Evolutionary conservation across 2,797 vertebrate species (phyloP).

Genomic region (Chelidonichthys spinosus): DNA sequence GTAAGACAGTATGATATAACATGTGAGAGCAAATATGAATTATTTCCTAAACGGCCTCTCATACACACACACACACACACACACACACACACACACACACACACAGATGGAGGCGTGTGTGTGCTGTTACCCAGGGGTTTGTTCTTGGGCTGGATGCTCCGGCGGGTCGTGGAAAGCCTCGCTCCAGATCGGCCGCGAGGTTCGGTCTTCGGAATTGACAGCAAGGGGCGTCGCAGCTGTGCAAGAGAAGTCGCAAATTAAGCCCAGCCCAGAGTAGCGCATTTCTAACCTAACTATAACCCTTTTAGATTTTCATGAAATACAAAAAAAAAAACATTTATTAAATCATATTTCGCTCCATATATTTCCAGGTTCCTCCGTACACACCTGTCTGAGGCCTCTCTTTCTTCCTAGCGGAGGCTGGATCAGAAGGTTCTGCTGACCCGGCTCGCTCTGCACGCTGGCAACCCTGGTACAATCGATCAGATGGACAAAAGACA

Average conservation of each 20-base stretch:
- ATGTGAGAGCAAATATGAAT: too few species aligned
- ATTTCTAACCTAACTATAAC: too few species aligned
- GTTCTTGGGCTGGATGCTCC: slow-evolving; percentile 96
- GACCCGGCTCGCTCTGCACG: slow-evolving; percentile 97
- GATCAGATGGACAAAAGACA: slow-evolving; percentile 23
- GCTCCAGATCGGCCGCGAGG: slow-evolving; percentile 89
- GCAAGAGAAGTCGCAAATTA: slow-evolving; percentile 20
- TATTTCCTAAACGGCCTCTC: too few species aligned
- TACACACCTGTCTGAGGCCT: slow-evolving; percentile 92
- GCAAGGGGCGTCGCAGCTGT: slow-evolving; percentile 93
- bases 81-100: slow-evolving; percentile 22
- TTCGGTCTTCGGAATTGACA: slow-evolving; percentile 95
- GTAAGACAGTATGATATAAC: too few species aligned
- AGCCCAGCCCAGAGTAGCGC: too few species aligned
- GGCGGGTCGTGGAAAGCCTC: slow-evolving; percentile 93
- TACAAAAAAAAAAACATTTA: too few species aligned
- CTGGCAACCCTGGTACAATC: slow-evolving; percentile 91
- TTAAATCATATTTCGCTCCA: too few species aligned
- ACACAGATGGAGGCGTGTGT: slow-evolving; percentile 1
- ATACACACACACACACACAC: slow-evolving; percentile 27
- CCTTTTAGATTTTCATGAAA: too few species aligned
- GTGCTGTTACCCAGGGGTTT: slow-evolving; percentile 88
- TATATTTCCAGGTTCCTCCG: too few species aligned
- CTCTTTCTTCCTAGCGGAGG: slow-evolving; percentile 94
- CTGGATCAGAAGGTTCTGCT: slow-evolving; percentile 95